Evolutionary conservation across 2,888 invertebrate genomes (phyloP).

Genomic region (Platycheirus rosarum): DNA sequence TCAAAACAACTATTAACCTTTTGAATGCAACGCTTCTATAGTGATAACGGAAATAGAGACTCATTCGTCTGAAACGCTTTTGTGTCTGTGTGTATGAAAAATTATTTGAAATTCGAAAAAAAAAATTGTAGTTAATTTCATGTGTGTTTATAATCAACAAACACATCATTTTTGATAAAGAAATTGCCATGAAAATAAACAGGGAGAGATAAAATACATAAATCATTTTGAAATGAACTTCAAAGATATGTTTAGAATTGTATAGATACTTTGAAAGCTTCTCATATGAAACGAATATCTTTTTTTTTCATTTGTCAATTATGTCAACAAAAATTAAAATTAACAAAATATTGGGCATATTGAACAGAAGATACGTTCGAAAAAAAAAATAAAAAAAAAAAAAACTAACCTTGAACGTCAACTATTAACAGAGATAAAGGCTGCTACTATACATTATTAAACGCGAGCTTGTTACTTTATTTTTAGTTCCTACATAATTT

Average conservation of each 20-base stretch:
- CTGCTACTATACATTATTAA: slow-evolving; percentile 1
- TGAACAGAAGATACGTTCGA: background rate
- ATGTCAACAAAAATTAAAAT: background rate
- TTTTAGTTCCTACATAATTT: background rate
- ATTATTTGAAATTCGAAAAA: background rate
- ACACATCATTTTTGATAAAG: background rate
- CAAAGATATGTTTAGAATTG: background rate
- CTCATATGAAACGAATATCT: too few species aligned
- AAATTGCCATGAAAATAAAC: background rate
- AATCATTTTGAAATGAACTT: background rate
- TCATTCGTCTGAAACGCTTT: background rate
- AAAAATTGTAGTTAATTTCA: background rate
- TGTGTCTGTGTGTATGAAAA: too few species aligned
- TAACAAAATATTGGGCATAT: background rate
- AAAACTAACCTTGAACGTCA: background rate
- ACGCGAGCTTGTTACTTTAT: background rate
- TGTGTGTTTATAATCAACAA: background rate
- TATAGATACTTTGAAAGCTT: too few species aligned
- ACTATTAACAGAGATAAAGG: slow-evolving; percentile 7
- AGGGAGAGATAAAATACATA: too few species aligned
- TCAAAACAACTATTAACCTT: slow-evolving; percentile 32
- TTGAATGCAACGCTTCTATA: slow-evolving; percentile 1
- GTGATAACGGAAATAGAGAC: slow-evolving; percentile 5
- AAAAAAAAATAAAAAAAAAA: background rate
- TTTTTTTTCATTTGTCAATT: slow-evolving; percentile 4